phyloP scores from a whole-genome alignment of 2,888 invertebrate species.

The Mechanitis messenoides region DNA sequence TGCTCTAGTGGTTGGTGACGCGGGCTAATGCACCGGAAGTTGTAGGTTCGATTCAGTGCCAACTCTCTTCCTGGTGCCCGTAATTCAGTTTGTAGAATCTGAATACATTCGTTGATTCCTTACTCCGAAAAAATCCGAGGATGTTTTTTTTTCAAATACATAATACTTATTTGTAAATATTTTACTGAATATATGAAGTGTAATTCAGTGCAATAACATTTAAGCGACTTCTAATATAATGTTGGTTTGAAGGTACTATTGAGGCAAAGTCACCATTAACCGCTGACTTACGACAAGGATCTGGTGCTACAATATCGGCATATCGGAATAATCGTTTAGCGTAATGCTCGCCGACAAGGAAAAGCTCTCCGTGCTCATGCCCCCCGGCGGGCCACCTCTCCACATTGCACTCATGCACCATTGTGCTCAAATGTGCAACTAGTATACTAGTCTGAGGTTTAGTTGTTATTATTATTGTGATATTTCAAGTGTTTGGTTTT shows the following conservation, averaged over 20 bases:
- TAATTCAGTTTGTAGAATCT: too few species aligned
- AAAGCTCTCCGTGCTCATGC: conserved; percentile 61
- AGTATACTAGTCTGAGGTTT: too few species aligned
- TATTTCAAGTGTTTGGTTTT: too few species aligned
- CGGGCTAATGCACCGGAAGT: too few species aligned
- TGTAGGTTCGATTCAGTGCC: too few species aligned
- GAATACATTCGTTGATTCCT: too few species aligned
- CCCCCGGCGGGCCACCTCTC: conserved; percentile 46
- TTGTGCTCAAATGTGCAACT: not conserved
- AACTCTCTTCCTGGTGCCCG: too few species aligned
- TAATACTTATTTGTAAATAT: not conserved
- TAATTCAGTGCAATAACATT: not conserved
- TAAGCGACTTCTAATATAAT: conserved; percentile 10
- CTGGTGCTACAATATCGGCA: conserved; percentile 46
- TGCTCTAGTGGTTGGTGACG: too few species aligned
- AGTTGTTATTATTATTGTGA: too few species aligned
- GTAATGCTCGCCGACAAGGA: conserved; percentile 72
- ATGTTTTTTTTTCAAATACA: too few species aligned
- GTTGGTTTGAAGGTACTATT: conserved; percentile 10
- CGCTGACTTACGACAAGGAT: conserved; percentile 60
- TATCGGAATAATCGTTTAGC: conserved; percentile 71
- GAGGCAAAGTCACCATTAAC: conserved; percentile 52
- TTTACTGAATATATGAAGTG: not conserved
- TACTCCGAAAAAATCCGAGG: too few species aligned
- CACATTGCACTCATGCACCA: conserved; percentile 39